Conservation (phyloP, 2,888 invertebrate species). For the Metopia argyrocephala region DNA sequence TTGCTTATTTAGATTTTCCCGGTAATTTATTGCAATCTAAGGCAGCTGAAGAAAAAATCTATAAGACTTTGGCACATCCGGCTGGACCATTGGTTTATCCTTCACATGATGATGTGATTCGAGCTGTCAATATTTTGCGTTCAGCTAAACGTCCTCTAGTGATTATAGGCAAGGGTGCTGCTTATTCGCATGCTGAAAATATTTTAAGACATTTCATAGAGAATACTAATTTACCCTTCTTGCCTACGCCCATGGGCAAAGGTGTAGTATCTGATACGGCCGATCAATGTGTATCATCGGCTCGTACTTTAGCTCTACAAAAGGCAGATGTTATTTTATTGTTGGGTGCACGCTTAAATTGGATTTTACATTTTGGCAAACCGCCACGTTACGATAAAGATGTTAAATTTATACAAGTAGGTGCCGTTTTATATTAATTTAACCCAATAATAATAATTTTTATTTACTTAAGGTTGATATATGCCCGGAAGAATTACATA, state of each 20-base stretch:
- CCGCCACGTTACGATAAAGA: constrained; percentile 89
- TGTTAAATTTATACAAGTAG: constrained; percentile 90
- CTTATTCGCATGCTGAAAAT: constrained; percentile 88
- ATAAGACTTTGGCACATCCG: constrained; percentile 76
- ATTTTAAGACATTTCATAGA: constrained; percentile 85
- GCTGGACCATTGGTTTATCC: constrained; percentile 85
- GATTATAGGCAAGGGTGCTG: constrained; percentile 94
- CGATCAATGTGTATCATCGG: constrained; percentile 88
- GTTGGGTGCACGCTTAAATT: constrained; percentile 95
- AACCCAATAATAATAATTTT: background rate
- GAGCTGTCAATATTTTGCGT: constrained; percentile 84
- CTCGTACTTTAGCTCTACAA: constrained; percentile 90
- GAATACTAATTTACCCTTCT: constrained; percentile 88
- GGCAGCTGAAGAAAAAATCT: constrained; percentile 72
- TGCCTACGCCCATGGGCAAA: constrained; percentile 97
- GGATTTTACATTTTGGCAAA: constrained; percentile 98
- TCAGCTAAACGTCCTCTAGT: constrained; percentile 90
- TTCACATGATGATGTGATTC: constrained; percentile 83
- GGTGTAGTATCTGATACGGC: constrained; percentile 87
- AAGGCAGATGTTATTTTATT: constrained; percentile 93
- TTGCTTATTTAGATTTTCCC: constrained; percentile 93
- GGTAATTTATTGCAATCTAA: constrained; percentile 86
- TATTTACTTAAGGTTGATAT: constrained; percentile 83
- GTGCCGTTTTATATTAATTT: background rate
- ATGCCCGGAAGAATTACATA: constrained; percentile 93